phyloP scores from a whole-genome alignment of 1,140 invertebrate species.

The Trichogramma pretiosum region DNA sequence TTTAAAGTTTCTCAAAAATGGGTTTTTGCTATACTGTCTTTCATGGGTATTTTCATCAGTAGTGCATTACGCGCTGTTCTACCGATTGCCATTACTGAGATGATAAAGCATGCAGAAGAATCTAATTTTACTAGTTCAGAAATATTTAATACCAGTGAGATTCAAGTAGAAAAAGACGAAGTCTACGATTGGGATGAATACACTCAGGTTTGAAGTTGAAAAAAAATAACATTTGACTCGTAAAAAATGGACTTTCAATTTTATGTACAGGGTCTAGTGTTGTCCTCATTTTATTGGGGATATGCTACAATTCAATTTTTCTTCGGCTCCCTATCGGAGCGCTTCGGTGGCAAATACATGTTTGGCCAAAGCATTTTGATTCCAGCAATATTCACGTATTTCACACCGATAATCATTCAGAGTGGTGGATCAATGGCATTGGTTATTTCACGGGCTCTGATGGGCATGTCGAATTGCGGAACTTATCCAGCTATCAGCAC shows the following conservation, averaged over 20 bases:
- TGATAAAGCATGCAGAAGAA: not conserved
- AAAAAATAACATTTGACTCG: not conserved
- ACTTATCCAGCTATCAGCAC: conserved; percentile 68
- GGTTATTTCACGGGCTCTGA: conserved; percentile 56
- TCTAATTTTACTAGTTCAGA: no score
- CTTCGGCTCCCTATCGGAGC: conserved; percentile 59
- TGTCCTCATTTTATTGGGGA: conserved; percentile 54
- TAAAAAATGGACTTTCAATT: not conserved
- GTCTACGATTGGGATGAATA: not conserved
- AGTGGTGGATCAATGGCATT: conserved; percentile 52
- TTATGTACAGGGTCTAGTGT: conserved; percentile 50
- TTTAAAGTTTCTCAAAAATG: conserved; percentile 9
- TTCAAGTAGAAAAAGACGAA: no score
- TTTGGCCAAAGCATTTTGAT: conserved; percentile 65
- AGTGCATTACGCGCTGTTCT: conserved; percentile 5
- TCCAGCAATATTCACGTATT: conserved; percentile 65
- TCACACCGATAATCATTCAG: conserved; percentile 53
- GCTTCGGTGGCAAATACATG: conserved; percentile 68
- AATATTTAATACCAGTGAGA: no score
- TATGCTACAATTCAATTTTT: conserved; percentile 52
- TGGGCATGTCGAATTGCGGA: conserved; percentile 67
- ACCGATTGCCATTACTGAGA: conserved; percentile 7
- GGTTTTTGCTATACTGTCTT: conserved; percentile 9
- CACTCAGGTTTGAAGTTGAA: no score
- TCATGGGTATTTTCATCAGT: conserved; percentile 1